Conservation (phyloP, 2,797 vertebrate genomes). For the Zalophus californianus region DNA sequence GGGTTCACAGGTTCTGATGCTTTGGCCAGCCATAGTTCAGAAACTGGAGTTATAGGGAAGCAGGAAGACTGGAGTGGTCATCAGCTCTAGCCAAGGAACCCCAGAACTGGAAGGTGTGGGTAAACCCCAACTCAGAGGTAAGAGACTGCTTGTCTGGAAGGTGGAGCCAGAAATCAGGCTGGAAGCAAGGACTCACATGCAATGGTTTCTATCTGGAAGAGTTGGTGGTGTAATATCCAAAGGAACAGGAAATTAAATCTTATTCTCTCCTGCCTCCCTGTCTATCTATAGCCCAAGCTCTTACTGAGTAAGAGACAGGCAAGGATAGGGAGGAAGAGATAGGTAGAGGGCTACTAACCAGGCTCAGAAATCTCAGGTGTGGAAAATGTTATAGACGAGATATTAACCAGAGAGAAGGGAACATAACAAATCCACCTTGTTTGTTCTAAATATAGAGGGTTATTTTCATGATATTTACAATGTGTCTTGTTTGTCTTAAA, state of each 20-base stretch:
- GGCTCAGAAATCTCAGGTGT: not conserved
- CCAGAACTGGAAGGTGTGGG: not conserved
- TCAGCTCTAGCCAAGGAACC: not conserved
- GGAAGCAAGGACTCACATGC: not conserved
- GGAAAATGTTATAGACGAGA: not conserved
- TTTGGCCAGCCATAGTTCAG: not conserved
- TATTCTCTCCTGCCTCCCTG: conserved; percentile 35
- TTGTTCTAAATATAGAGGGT: not conserved
- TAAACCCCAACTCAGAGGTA: not conserved
- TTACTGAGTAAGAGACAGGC: not conserved
- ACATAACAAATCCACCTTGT: not conserved
- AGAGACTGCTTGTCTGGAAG: not conserved
- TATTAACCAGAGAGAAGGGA: not conserved
- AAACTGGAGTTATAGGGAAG: not conserved
- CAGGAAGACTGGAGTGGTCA: not conserved
- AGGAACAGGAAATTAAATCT: conserved; percentile 58
- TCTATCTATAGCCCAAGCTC: not conserved
- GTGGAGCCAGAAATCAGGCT: not conserved
- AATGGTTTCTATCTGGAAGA: conserved; percentile 25
- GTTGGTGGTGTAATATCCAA: not conserved
- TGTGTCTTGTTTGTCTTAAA: not conserved
- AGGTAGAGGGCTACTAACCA: not conserved
- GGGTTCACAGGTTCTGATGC: not conserved
- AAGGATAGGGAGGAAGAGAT: not conserved
- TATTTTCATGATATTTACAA: not conserved